Evolutionary conservation across 2,888 invertebrate genomes (phyloP).

Genomic region (Strigamia crassipes): DNA sequence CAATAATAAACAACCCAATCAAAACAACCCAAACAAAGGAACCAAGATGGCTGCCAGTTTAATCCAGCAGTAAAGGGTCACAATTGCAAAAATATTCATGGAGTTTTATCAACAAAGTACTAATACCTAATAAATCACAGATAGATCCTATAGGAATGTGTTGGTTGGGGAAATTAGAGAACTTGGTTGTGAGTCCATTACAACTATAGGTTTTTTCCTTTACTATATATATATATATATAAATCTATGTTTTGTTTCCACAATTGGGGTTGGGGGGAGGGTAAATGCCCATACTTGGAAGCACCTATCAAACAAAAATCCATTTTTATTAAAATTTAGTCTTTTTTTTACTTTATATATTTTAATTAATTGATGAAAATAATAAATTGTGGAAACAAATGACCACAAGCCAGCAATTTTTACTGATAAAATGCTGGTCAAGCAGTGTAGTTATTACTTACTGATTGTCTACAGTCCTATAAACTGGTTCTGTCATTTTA

Average conservation of each 20-base stretch:
- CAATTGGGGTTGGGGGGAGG: too few species aligned
- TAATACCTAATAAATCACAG: background rate
- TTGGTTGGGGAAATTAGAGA: background rate
- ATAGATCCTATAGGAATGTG: background rate
- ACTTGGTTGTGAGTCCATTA: background rate
- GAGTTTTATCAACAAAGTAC: background rate
- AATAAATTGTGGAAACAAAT: background rate
- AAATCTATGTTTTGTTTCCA: background rate
- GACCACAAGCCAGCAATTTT: background rate
- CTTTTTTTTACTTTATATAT: too few species aligned
- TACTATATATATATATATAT: background rate
- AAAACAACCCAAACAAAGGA: background rate
- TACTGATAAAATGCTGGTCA: background rate
- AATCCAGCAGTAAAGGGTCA: too few species aligned
- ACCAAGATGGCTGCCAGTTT: background rate
- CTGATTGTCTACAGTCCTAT: background rate
- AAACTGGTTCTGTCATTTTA: background rate
- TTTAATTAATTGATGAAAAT: too few species aligned
- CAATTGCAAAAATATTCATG: background rate
- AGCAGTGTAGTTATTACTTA: background rate
- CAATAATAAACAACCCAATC: background rate
- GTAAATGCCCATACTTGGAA: background rate
- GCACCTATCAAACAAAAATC: background rate
- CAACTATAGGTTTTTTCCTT: too few species aligned
- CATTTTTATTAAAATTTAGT: too few species aligned